phyloP scores from a whole-genome alignment of 2,888 invertebrate species.

The Tyria jacobaeae region DNA sequence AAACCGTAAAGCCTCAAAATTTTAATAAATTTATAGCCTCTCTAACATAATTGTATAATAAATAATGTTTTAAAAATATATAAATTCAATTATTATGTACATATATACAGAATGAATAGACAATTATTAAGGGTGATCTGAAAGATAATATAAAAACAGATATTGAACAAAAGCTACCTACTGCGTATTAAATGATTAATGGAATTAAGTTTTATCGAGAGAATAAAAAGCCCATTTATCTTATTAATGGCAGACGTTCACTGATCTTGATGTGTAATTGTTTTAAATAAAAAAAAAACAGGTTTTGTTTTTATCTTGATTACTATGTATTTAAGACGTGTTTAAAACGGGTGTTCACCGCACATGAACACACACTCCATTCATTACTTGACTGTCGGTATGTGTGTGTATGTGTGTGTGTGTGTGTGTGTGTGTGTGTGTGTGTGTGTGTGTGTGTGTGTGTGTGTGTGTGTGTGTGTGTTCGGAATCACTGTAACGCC shows the following conservation, averaged over 20 bases:
- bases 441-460: no score
- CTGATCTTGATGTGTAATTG: background rate
- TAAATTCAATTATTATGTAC: background rate
- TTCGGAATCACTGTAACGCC: no score
- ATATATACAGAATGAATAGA: background rate
- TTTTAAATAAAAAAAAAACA: conserved; percentile 2
- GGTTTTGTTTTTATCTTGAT: background rate
- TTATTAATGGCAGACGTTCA: background rate
- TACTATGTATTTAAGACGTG: background rate
- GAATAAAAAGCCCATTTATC: conserved; percentile 7
- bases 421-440: no score
- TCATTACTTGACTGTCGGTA: background rate
- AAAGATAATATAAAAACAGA: background rate
- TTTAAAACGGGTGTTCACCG: no score
- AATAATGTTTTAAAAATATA: background rate
- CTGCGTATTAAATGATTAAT: background rate
- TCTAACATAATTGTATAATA: no score
- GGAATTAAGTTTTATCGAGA: background rate
- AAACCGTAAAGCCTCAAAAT: background rate
- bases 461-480: no score
- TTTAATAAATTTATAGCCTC: no score
- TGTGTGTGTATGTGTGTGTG: no score
- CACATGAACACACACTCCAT: no score
- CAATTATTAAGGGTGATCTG: background rate
- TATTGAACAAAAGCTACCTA: background rate